Evolutionary conservation across 2,113 vertebrate genomes (phyloP).

Genomic region (Merops nubicus): DNA sequence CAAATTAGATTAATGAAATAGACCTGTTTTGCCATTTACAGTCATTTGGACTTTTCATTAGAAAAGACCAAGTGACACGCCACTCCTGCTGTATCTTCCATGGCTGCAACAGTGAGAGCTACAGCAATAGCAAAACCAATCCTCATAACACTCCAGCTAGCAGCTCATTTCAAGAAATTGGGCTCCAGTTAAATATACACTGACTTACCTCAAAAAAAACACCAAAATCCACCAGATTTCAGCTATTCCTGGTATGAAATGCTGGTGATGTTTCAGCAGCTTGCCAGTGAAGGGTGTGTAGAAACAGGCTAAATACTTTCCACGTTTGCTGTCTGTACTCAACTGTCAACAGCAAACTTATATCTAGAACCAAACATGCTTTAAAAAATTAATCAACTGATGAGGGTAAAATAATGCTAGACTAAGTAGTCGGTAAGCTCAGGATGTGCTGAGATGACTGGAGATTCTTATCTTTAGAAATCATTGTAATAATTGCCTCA

Average conservation of each 20-base stretch:
- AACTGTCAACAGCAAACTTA: background rate
- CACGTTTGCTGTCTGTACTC: background rate
- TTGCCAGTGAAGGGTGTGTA: background rate
- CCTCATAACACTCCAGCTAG: background rate
- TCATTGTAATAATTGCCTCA: background rate
- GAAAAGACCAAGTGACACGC: background rate
- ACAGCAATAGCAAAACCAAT: background rate
- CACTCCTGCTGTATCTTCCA: background rate
- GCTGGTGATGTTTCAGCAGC: background rate
- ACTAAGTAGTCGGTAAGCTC: background rate
- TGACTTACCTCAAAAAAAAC: background rate
- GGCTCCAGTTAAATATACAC: background rate
- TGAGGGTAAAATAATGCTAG: background rate
- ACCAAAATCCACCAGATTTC: background rate
- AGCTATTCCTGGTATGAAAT: background rate
- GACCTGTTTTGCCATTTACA: background rate
- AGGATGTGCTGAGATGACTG: background rate
- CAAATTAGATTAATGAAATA: background rate
- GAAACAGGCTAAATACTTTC: background rate
- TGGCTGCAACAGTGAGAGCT: background rate
- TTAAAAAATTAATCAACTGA: background rate
- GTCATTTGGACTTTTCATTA: background rate
- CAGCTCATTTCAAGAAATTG: background rate
- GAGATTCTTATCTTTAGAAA: conserved; percentile 3
- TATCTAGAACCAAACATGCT: background rate